Base-by-base conservation (phyloP, 1,140 invertebrate genomes). In the Zaprionus kolodkinae region DNA sequence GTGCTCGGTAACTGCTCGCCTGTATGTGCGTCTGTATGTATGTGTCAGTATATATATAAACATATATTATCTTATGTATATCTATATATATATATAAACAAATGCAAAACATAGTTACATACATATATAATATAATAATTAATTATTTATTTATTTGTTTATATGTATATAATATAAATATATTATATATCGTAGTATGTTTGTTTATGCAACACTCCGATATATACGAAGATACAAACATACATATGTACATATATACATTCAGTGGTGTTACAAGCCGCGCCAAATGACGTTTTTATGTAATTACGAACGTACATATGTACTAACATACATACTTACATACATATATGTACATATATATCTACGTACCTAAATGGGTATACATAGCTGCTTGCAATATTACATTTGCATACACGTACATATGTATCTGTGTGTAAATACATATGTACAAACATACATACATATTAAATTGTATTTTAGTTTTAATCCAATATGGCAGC, bases 401-500 rank as follows among this genome's bases (percentile, higher is more conserved):
- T 35, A 73, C 33, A 61, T 36, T 64, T 56, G 45, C 17, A 72
- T 56, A 36, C 33, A 62, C 40, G 62, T 76, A 61, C 55, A 50
- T 33, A 65, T 55, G 69, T 65, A 50, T 59, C 13, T 64, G 35
- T 55, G 27, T 70, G 80, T 67, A 80, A 27, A 35, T 35, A 35
- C 33, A 74, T 62, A 61, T 33, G 65, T 43, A 69, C 74, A 67
- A 27, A 59, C 56, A 59, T 78, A 76, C 40, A 62, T 86, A 88
- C 74, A 78, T 81, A 79, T 85, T 89, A 90, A 89, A 81, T 89
- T 88, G 85, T 85, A 79, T 81, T 85, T 85, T 91, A 90, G 86
- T 91, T 90, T 89, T 90, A 90, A 90, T 88, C 81, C 86, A 90
- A 90, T 90, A 90, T 91, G 86, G 86, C 86, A 86, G 86, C 86